phyloP scores from a whole-genome alignment of 2,888 invertebrate species.

The Globia sparganii region DNA sequence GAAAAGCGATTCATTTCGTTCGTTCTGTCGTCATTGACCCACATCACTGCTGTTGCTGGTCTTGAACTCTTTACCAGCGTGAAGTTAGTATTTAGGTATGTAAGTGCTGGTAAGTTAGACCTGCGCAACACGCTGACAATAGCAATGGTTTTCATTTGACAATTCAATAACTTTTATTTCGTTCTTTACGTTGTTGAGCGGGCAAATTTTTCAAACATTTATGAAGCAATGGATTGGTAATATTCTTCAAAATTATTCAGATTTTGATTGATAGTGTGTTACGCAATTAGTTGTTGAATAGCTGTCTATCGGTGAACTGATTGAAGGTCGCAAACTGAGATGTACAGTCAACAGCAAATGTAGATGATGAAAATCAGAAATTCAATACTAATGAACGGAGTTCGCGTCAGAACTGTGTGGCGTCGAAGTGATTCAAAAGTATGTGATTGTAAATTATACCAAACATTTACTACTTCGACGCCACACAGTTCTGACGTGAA shows the following conservation, averaged over 20 bases:
- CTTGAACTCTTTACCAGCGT: neutral
- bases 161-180: neutral
- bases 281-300: neutral
- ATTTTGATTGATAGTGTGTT: neutral
- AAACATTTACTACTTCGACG: too few species aligned
- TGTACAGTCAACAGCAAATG: too few species aligned
- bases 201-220: neutral
- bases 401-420: too few species aligned
- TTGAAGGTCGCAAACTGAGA: neutral
- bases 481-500: too few species aligned
- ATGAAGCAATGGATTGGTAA: neutral
- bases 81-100: neutral
- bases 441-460: too few species aligned
- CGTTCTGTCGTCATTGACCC: neutral
- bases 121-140: neutral
- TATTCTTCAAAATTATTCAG: neutral
- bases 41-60: neutral
- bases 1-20: neutral
- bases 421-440: too few species aligned
- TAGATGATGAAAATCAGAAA: too few species aligned
- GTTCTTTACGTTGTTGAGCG: neutral
- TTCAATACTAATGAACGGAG: too few species aligned
- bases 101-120: neutral
- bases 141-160: neutral
- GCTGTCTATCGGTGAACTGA: neutral